Base-by-base conservation (phyloP, 2,888 invertebrate species). In the Pherbina coryleti region DNA sequence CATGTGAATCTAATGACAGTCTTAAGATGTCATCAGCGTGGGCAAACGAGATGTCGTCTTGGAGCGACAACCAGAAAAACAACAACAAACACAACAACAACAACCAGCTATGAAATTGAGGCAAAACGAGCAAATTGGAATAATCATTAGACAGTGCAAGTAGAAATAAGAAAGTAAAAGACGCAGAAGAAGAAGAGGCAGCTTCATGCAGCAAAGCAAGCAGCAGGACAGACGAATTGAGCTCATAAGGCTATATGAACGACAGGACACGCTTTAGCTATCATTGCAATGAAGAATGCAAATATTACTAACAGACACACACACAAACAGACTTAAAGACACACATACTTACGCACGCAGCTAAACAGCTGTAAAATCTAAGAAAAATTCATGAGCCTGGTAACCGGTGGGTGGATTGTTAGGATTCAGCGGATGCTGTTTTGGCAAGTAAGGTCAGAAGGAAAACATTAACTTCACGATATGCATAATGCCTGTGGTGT, bases 1-100 rank as follows among this genome's bases (percentile, higher is more conserved):
- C 84, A 85, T 85, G 86, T 83, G 85, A 85, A 86, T 84, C 83
- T 86, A 86, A 86, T 86, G 87, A 86, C 85, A 85, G 86, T 86
- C 86, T 86, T 86, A 86, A 86, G 86, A 86, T 86, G 86, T 86
- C 86, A 86, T 86, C 86, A 86, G 86, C 82, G 83, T 22, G 28
- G 60, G 74, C 51, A 51, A 44, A 72, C 8, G 72, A 66, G 66
- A 74, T 66, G 51, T 49, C 51, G 64, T 64, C 53, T 31, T 66
- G 5, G 51, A n/a, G 49, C 51, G 5, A 9, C 28, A 44, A 49
- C 72, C 34, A n/a, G 17, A n/a, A n/a, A 55, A 71, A n/a, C n/a
- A 53, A 55, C 31, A 55, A 31, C 31, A n/a, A n/a, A n/a, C n/a
- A n/a, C n/a, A 53, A 55, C n/a, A 53, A 55, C n/a, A 71, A 69